Conservation (phyloP, 2,797 vertebrate genomes). For the Otolemur crassicaudatus region DNA sequence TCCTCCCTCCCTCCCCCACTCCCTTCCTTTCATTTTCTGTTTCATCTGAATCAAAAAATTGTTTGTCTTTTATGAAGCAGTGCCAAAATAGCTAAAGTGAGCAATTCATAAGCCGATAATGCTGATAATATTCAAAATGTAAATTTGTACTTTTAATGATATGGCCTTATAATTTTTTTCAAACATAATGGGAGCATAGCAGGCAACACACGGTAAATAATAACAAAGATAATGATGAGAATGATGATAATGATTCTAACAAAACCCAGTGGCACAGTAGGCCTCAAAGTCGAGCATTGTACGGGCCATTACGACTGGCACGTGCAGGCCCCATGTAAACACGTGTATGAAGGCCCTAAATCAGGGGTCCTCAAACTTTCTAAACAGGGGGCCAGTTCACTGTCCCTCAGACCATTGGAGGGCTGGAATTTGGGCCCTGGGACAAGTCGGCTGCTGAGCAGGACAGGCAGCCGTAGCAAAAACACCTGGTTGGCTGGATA, state of each 20-base stretch:
- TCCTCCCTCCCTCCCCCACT: rapidly evolving
- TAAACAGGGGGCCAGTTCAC: too few species aligned
- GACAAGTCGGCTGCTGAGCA: too few species aligned
- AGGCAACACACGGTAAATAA: background rate
- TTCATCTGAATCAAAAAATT: background rate
- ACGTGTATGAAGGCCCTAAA: background rate
- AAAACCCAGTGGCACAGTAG: background rate
- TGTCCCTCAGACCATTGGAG: too few species aligned
- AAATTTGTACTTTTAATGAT: conserved; percentile 19
- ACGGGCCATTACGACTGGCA: background rate
- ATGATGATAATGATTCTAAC: conserved; percentile 30
- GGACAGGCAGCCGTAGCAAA: too few species aligned
- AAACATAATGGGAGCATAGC: conserved; percentile 13
- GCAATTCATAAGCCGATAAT: background rate
- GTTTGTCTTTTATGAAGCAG: background rate
- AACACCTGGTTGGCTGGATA: too few species aligned
- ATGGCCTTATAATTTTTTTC: background rate
- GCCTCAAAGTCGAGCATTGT: background rate
- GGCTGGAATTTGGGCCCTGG: too few species aligned
- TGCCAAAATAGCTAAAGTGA: background rate
- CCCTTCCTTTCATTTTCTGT: background rate
- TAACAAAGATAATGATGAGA: background rate
- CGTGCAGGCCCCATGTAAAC: background rate
- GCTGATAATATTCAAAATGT: background rate
- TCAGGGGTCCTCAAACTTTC: background rate